Conservation (phyloP, 2,888 invertebrate species). For the Tridacna crocea region DNA sequence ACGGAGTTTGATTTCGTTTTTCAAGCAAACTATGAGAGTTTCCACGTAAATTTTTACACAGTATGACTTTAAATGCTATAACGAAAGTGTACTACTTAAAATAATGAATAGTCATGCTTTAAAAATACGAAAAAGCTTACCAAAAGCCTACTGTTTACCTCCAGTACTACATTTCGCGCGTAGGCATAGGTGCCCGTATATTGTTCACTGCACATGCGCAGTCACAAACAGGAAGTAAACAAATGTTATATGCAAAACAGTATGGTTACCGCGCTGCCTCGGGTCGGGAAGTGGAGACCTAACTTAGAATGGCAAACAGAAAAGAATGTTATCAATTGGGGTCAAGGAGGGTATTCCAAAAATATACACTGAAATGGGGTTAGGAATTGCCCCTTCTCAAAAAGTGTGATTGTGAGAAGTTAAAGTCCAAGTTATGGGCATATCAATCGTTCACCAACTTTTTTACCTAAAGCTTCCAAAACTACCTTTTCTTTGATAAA, state of each 20-base stretch:
- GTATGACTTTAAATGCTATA: background rate
- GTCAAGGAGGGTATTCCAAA: constrained; percentile 18
- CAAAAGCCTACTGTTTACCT: constrained; percentile 71
- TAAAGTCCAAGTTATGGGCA: too few species aligned
- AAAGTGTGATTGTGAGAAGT: too few species aligned
- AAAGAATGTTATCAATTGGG: constrained; percentile 14
- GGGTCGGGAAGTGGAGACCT: background rate
- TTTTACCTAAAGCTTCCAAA: too few species aligned
- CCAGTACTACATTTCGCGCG: constrained; percentile 80
- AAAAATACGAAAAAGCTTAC: constrained; percentile 27
- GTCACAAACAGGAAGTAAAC: constrained; percentile 61
- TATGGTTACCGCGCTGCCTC: constrained; percentile 3
- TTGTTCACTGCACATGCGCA: constrained; percentile 71
- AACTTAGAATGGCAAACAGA: background rate
- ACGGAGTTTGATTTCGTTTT: constrained; percentile 3
- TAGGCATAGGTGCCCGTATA: constrained; percentile 78
- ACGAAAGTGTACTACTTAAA: background rate
- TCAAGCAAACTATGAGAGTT: background rate
- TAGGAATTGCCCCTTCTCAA: too few species aligned
- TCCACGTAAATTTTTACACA: background rate
- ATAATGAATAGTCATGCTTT: background rate
- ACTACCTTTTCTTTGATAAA: too few species aligned
- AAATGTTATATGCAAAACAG: constrained; percentile 45
- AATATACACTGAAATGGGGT: background rate
- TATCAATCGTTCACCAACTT: too few species aligned